A percentile compares a stretch with the other conserved stretches of the same genome.
These are phyloP conservation scores for Conger conger DNA, from an alignment of 2,113 vertebrate genomes.

Conservation along the genomic window DNA sequence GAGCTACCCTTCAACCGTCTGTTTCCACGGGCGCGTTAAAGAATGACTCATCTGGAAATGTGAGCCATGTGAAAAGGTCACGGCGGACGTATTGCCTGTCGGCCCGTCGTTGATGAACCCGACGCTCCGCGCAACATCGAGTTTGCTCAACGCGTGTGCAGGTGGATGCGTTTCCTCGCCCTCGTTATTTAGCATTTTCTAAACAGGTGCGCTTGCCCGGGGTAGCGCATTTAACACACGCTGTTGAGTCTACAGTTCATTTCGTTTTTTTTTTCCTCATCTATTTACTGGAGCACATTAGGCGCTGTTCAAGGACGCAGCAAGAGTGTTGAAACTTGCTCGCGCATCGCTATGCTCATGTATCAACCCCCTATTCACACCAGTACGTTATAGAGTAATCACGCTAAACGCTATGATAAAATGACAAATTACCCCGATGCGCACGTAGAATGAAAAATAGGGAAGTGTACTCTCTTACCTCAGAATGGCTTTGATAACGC, in stretches of 20 bases:
- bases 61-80: conserved; percentile 66
- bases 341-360: neutral
- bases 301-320: neutral
- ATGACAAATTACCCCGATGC: neutral
- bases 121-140: conserved; percentile 66
- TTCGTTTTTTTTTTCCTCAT: neutral
- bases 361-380: neutral
- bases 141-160: conserved; percentile 26
- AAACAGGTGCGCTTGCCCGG: neutral
- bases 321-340: neutral
- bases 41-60: conserved; percentile 69
- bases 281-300: neutral
- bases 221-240: neutral
- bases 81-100: conserved; percentile 61
- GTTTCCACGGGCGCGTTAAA: conserved; percentile 65
- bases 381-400: neutral
- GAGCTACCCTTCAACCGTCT: conserved; percentile 57
- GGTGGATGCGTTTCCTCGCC: neutral
- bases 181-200: neutral
- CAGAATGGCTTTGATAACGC: neutral
- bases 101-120: conserved; percentile 76
- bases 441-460: neutral
- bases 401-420: neutral
- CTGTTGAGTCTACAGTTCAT: neutral
- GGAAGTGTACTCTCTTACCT: neutral